A percentile compares a stretch with the other conserved stretches of the same genome.
These are phyloP conservation scores for Sturnira hondurensis DNA, from an alignment of 2,113 vertebrate species.

Conservation along the genomic window DNA sequence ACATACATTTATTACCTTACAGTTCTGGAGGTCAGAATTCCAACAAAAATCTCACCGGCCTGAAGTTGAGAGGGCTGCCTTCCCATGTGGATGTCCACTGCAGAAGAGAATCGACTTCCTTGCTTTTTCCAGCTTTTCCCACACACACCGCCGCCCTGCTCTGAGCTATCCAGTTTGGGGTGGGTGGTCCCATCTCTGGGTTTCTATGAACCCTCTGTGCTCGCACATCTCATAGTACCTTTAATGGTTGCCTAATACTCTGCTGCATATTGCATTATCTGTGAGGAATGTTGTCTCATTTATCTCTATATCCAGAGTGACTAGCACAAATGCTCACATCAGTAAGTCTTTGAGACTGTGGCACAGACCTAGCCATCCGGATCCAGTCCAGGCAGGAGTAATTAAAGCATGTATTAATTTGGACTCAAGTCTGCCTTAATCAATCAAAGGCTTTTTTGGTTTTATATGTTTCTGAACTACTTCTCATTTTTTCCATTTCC, in stretches of 20 bases:
- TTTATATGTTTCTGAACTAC: neutral
- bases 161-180: neutral
- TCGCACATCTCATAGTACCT: rapidly evolving
- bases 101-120: neutral
- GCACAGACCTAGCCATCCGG: neutral
- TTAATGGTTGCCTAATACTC: neutral
- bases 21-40: neutral
- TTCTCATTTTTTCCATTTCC: neutral
- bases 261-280: neutral
- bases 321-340: neutral
- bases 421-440: neutral
- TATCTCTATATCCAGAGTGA: neutral
- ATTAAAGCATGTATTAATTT: neutral
- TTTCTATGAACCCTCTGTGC: neutral
- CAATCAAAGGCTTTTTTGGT: neutral
- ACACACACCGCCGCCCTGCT: too few relatives aligned
- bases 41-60: too few relatives aligned
- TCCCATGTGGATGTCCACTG: neutral
- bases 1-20: rapidly evolving
- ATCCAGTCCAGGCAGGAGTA: neutral
- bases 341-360: neutral
- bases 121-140: neutral
- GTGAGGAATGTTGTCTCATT: neutral
- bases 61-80: too few relatives aligned
- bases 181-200: rapidly evolving